Percentiles rank a stretch among this genome's conserved stretches.
These are phyloP conservation scores for Cheilinus undulatus DNA, from an alignment of 2,113 vertebrate species.

Conservation along the genomic window DNA sequence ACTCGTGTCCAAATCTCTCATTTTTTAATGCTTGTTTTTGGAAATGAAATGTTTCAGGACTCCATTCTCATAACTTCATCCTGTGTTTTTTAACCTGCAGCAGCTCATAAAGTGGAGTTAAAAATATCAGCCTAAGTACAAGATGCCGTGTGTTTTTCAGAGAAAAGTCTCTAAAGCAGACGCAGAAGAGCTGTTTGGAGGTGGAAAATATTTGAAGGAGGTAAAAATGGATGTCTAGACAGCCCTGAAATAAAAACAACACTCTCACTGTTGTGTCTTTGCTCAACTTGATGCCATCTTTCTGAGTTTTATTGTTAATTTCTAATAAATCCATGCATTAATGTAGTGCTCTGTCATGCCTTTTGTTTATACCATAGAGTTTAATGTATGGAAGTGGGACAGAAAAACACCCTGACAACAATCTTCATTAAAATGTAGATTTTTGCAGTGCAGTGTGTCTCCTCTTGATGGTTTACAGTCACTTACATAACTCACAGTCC, in stretches of 20 bases:
- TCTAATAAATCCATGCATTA: not conserved
- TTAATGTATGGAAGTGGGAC: not conserved
- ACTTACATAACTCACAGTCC: slow-evolving; percentile 40
- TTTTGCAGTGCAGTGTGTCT: not conserved
- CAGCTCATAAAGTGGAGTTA: not conserved
- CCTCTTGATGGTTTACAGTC: slow-evolving; percentile 4
- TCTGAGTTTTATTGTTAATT: no score
- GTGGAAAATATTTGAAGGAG: not conserved
- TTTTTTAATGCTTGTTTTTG: not conserved
- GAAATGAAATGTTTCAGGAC: not conserved
- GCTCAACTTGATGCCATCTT: not conserved
- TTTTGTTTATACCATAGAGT: not conserved
- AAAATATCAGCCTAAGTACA: not conserved
- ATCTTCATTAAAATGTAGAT: slow-evolving; percentile 11
- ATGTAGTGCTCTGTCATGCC: not conserved
- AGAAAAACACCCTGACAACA: not conserved
- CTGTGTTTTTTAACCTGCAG: not conserved
- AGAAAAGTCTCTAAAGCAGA: not conserved
- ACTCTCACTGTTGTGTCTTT: no score
- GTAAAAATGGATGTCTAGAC: not conserved
- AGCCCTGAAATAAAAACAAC: not conserved
- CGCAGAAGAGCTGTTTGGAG: not conserved
- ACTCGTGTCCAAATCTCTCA: no score
- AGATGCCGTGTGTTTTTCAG: no score
- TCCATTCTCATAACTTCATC: no score